Conservation (phyloP, 2,797 vertebrate genomes). For the Clarias pachynema region DNA sequence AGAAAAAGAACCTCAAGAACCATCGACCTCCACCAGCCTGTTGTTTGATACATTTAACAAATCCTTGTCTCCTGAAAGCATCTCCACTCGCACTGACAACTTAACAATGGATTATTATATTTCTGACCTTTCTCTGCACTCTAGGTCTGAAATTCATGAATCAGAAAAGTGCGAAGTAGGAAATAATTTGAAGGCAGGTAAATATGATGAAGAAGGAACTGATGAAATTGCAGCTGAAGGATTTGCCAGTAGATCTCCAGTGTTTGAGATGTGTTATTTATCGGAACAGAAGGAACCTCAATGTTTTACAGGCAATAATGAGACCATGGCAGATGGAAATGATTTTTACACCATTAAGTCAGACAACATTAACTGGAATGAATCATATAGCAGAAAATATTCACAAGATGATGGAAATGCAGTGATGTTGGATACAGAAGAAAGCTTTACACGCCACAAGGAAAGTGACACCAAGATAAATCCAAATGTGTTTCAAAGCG, state of each 20-base stretch:
- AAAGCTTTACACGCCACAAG: neutral
- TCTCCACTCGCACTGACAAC: neutral
- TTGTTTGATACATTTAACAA: neutral
- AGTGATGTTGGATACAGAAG: neutral
- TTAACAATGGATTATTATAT: neutral
- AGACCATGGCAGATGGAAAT: neutral
- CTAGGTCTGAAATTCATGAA: neutral
- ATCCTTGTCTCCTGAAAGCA: neutral
- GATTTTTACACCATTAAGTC: neutral
- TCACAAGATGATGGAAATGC: neutral
- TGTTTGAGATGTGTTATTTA: neutral
- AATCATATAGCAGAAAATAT: neutral
- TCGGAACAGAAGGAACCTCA: neutral
- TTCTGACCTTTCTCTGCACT: neutral
- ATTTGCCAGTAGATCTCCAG: neutral
- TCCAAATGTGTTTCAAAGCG: neutral
- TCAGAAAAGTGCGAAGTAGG: too few relatives aligned
- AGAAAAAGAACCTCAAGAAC: constrained; percentile 4
- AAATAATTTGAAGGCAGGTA: neutral
- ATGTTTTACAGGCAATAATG: neutral
- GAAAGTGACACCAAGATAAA: neutral
- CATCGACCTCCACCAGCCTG: neutral
- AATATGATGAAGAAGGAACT: neutral
- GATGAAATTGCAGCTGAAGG: neutral
- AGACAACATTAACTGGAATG: neutral